A percentile compares a stretch with the other conserved stretches of the same genome.
phyloP scores from a whole-genome alignment of 2,797 vertebrate genomes.

The Bucorvus abyssinicus region DNA sequence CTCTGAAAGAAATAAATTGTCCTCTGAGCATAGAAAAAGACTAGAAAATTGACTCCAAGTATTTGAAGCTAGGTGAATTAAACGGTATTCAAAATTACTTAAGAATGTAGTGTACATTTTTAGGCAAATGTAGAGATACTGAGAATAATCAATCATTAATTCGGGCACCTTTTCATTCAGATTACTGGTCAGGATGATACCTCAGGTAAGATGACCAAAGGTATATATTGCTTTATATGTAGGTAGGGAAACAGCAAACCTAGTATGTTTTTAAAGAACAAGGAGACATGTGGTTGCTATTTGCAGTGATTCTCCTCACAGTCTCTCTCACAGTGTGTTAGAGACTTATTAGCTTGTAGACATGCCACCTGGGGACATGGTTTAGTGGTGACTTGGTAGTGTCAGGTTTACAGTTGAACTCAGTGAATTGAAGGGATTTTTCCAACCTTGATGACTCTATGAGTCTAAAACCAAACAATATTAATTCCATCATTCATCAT shows the following conservation, averaged over 20 bases:
- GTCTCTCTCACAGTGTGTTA: neutral
- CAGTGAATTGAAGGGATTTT: neutral
- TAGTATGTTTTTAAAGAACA: neutral
- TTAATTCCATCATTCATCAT: neutral
- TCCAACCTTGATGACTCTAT: neutral
- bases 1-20: neutral
- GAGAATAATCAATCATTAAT: neutral
- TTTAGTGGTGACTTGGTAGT: neutral
- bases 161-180: neutral
- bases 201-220: neutral
- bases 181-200: neutral
- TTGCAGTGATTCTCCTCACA: neutral
- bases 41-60: neutral
- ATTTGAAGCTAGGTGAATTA: neutral
- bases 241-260: neutral
- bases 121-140: neutral
- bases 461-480: neutral
- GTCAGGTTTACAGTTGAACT: rapidly evolving
- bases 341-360: neutral
- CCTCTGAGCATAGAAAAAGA: neutral
- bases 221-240: neutral
- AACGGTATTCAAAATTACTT: neutral
- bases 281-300: neutral
- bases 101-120: neutral
- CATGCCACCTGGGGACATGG: rapidly evolving